These are phyloP conservation scores for Trissolcus basalis DNA, from an alignment of 1,140 invertebrate genomes.

Conservation along the genomic window DNA sequence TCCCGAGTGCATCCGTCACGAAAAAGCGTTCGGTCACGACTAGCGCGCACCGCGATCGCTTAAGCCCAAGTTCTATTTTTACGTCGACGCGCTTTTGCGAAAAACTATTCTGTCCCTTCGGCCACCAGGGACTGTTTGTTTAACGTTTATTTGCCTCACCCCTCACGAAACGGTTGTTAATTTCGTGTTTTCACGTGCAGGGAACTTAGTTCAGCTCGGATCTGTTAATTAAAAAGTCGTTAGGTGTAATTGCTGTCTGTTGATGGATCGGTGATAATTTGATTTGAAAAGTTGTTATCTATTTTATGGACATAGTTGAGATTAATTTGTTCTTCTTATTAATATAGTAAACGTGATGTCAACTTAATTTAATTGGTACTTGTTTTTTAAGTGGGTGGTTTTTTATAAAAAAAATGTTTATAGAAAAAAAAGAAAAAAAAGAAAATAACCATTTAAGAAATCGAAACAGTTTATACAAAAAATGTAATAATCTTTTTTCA, in stretches of 20 bases:
- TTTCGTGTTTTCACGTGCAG: too few species aligned
- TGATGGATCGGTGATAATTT: neutral
- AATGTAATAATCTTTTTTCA: too few species aligned
- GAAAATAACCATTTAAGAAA: too few species aligned
- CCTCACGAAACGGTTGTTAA: too few species aligned
- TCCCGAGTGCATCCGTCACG: constrained; percentile 28
- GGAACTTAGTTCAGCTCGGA: constrained; percentile 1
- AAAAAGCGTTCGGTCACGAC: constrained; percentile 34
- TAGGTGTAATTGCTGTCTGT: neutral
- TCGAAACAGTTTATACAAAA: too few species aligned
- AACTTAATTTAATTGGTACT: too few species aligned
- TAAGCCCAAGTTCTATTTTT: constrained; percentile 36
- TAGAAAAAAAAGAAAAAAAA: too few species aligned
- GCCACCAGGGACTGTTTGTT: neutral
- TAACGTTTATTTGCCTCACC: neutral
- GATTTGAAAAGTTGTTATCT: neutral
- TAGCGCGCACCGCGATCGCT: constrained; percentile 21
- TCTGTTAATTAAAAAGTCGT: constrained; percentile 15
- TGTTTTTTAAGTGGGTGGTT: too few species aligned
- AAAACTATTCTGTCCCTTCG: constrained; percentile 13
- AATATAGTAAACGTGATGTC: too few species aligned
- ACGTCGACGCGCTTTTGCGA: constrained; percentile 33
- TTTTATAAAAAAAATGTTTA: too few species aligned
- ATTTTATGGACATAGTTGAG: too few species aligned
- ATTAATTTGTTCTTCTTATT: too few species aligned